Conservation (phyloP, 2,113 vertebrate species). For the Oceanodroma tethys region DNA sequence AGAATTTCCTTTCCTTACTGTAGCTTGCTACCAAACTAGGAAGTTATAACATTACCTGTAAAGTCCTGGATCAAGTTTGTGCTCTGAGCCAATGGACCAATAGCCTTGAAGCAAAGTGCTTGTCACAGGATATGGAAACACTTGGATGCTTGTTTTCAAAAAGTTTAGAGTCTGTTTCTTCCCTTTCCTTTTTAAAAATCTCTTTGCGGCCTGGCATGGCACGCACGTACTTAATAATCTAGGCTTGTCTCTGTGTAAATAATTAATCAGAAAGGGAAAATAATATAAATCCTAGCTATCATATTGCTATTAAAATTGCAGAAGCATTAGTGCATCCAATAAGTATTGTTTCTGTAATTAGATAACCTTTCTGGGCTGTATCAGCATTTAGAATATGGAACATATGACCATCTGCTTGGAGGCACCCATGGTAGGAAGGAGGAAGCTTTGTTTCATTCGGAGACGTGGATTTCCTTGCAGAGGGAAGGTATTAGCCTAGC, state of each 20-base stretch:
- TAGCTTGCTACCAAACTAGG: background rate
- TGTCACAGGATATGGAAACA: background rate
- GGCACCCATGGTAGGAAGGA: background rate
- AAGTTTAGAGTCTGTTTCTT: conserved; percentile 37
- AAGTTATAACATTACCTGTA: background rate
- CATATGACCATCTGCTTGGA: background rate
- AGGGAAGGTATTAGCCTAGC: background rate
- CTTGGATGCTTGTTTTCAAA: background rate
- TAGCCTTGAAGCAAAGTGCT: background rate
- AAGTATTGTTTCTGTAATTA: conserved; percentile 71
- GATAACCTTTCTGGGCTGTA: conserved; percentile 57
- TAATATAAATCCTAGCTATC: conserved; percentile 79
- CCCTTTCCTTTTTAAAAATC: conserved; percentile 3
- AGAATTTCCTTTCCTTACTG: background rate
- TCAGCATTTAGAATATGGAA: background rate
- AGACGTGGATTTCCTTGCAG: background rate
- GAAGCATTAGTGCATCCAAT: conserved; percentile 67
- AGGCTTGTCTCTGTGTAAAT: conserved; percentile 74
- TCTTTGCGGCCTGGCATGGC: conserved; percentile 37
- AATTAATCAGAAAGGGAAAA: conserved; percentile 86
- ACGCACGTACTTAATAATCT: conserved; percentile 71
- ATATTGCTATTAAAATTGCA: conserved; percentile 78
- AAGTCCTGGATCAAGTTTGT: background rate
- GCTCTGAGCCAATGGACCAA: background rate
- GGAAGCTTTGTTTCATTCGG: background rate